Evolutionary conservation across 2,888 invertebrate genomes (phyloP), one percentile per base, ranked within the genome.

Genomic region (Aplocera efformata): DNA sequence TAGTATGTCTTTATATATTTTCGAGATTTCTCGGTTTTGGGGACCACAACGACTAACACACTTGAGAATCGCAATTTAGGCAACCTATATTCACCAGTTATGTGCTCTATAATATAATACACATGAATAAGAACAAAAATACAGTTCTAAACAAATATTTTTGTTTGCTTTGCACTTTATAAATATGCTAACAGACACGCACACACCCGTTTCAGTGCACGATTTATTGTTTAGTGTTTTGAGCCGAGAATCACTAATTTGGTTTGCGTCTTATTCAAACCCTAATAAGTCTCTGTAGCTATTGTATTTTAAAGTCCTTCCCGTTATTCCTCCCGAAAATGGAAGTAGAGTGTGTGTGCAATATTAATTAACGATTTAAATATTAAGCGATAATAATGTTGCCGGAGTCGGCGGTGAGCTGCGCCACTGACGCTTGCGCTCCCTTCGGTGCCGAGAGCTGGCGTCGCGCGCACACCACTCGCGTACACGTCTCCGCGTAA

Each of bases 401-500:
- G 71, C 60, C 66, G 56, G 62, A 60, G 68, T 64, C 67, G 67
- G 74, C 70, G 58, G 53, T 68, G 55, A 67, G 67, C 73, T 69
- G 67, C 47, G 56, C 56, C 52, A 41, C 75, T 41, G 43, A 60
- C 60, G 70, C 55, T 64, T 70, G 63, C 67, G 70, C 75, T 79
- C 82, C 77, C 77, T 78, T 71, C 75, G 75, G 60, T 67, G 63
- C 66, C 58, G 72, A 66, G 66, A 63, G 69, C 54, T 62, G 61
- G 64, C 55, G 64, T 59, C 78, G 78, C 72, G 78, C 73, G 77
- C 81, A 78, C 81, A 72, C 67, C 75, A 73, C 77, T 78, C 80
- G 80, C 70, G 70, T 75, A 73, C 79, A 72, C 79, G 85, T 79
- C 84, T 80, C 83, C 79, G 86, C 79, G 74, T 86, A 86, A 86